Percentiles rank a stretch among this genome's conserved stretches.
These are phyloP conservation scores for Pseudotriccus pelzelni DNA, from an alignment of 2,797 vertebrate species.

Conservation along the genomic window DNA sequence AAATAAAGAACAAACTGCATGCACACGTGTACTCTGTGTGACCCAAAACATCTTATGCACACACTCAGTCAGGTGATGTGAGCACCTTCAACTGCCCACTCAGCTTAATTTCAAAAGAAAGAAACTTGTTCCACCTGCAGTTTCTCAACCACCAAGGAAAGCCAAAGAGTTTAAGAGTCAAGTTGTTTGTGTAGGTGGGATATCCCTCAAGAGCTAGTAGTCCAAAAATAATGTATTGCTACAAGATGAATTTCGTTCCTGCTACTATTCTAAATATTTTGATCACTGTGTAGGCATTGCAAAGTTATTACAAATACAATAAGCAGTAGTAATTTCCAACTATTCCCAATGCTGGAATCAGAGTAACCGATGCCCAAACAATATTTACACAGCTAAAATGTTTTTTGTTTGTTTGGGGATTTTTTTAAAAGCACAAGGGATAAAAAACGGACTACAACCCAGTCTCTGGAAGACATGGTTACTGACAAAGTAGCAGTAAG, in stretches of 20 bases:
- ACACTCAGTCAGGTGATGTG: background rate
- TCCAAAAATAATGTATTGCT: background rate
- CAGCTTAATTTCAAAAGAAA: background rate
- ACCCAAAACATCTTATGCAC: background rate
- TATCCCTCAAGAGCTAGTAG: background rate
- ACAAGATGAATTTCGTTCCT: background rate
- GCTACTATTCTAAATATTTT: background rate
- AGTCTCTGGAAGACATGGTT: background rate
- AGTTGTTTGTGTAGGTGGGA: background rate
- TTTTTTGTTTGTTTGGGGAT: background rate
- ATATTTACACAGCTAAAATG: background rate
- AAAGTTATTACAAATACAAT: background rate
- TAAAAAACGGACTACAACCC: background rate
- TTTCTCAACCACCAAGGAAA: background rate
- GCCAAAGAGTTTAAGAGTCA: background rate
- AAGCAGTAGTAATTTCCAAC: background rate
- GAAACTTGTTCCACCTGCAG: background rate
- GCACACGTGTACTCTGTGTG: background rate
- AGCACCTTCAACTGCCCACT: background rate
- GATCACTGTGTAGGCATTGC: background rate
- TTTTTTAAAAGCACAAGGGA: background rate
- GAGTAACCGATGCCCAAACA: background rate
- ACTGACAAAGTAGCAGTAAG: background rate
- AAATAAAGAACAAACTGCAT: background rate
- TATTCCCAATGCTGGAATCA: background rate